Percentiles rank a stretch among this genome's conserved stretches.
Evolutionary conservation across 1,140 invertebrate genomes (phyloP).

Genomic region (Anastatus disparis): DNA sequence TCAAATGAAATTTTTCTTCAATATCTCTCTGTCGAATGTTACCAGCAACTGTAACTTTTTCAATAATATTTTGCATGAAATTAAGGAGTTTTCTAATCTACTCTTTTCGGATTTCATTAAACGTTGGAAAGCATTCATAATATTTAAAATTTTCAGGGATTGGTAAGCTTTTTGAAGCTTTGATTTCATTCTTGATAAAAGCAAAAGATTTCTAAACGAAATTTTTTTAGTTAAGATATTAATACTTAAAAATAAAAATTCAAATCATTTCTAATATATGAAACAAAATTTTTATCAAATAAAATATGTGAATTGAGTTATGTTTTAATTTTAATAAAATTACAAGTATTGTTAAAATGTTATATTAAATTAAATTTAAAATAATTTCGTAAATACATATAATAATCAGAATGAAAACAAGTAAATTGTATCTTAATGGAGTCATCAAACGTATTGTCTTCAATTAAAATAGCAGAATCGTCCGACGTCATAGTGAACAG

Average conservation of each 20-base stretch:
- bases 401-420: too few relatives aligned
- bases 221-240: too few relatives aligned
- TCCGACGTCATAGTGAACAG: slow-evolving; percentile 11
- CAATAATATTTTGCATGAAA: too few relatives aligned
- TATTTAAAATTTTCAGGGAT: slow-evolving; percentile 75
- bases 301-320: not conserved
- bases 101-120: slow-evolving; percentile 70
- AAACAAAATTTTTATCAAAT: too few relatives aligned
- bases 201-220: slow-evolving; percentile 69
- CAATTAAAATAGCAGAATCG: slow-evolving; percentile 34
- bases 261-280: too few relatives aligned
- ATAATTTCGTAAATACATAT: too few relatives aligned
- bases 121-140: slow-evolving; percentile 76
- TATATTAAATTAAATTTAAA: not conserved
- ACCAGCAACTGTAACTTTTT: too few relatives aligned
- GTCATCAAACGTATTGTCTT: slow-evolving; percentile 43
- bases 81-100: slow-evolving; percentile 70
- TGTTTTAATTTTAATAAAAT: not conserved
- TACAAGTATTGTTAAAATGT: not conserved
- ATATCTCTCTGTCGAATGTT: too few relatives aligned
- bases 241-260: not conserved
- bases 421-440: slow-evolving; percentile 43
- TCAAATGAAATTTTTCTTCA: slow-evolving; percentile 80
- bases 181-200: slow-evolving; percentile 73
- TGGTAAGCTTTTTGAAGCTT: slow-evolving; percentile 75